Percentiles rank a stretch among this genome's conserved stretches.
These are phyloP conservation scores for Drosophila gaucha DNA, from an alignment of 2,888 invertebrate genomes.

Conservation along the genomic window DNA sequence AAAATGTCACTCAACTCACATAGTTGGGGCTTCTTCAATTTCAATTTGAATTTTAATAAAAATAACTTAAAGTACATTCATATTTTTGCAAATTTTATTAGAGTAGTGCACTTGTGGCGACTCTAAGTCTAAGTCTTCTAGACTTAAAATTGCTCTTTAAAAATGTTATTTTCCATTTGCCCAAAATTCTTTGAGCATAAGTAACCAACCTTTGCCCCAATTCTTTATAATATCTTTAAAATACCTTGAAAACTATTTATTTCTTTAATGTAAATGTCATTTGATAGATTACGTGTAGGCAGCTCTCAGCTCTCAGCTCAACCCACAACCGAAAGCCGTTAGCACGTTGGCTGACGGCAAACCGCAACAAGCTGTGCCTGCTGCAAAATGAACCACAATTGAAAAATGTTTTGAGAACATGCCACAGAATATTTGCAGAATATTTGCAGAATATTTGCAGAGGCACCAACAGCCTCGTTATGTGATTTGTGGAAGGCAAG, in stretches of 20 bases:
- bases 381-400: slow-evolving; percentile 38
- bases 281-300: slow-evolving; percentile 24
- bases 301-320: no score
- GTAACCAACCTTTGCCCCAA: no score
- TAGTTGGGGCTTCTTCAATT: no score
- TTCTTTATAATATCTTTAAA: not conserved
- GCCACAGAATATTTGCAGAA: slow-evolving; percentile 34
- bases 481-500: slow-evolving; percentile 27
- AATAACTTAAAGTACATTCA: no score
- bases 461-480: slow-evolving; percentile 10
- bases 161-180: no score
- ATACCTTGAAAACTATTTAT: not conserved
- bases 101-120: no score
- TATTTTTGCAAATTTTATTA: no score
- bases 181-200: not conserved
- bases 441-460: no score
- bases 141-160: no score
- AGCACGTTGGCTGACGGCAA: slow-evolving; percentile 17
- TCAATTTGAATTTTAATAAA: no score
- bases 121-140: no score
- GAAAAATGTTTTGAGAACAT: slow-evolving; percentile 49
- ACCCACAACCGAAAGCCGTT: not conserved
- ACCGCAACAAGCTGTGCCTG: slow-evolving; percentile 22
- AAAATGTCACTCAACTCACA: no score
- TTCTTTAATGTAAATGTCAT: not conserved